phyloP scores from a whole-genome alignment of 1,140 invertebrate species.

The Anastatus disparis region DNA sequence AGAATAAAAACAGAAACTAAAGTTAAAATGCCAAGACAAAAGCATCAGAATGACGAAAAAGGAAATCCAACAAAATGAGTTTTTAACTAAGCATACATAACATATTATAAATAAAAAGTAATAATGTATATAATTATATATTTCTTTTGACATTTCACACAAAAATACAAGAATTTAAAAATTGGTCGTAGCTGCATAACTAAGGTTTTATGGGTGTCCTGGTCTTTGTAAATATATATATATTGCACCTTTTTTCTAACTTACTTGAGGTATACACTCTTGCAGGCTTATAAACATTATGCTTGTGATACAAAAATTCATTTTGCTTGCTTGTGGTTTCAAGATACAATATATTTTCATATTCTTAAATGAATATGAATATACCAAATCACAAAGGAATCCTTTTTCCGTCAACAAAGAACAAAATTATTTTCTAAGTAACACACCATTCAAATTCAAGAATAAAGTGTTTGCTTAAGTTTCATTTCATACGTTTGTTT shows the following conservation, averaged over 20 bases:
- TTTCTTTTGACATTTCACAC: conserved; percentile 6
- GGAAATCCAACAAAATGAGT: conserved; percentile 18
- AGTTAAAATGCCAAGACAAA: conserved; percentile 30
- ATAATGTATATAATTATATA: not conserved
- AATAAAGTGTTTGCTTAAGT: conserved; percentile 19
- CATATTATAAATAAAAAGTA: conserved; percentile 7
- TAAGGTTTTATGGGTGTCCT: conserved; percentile 19
- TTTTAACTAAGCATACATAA: no score
- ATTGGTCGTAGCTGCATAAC: conserved; percentile 21
- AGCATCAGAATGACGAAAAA: conserved; percentile 26
- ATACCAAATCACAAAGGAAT: conserved; percentile 41
- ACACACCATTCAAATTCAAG: conserved; percentile 32
- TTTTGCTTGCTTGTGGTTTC: conserved; percentile 13
- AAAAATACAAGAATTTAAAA: not conserved
- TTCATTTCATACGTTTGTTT: not conserved
- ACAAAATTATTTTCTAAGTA: conserved; percentile 31
- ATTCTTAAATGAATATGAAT: conserved; percentile 20
- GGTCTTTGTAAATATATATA: conserved; percentile 10
- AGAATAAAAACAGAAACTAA: conserved; percentile 7
- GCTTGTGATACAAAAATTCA: conserved; percentile 17
- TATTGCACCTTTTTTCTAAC: conserved; percentile 34
- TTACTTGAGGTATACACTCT: conserved; percentile 14
- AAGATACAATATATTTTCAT: conserved; percentile 11
- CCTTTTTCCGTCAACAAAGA: conserved; percentile 37
- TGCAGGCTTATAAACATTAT: conserved; percentile 11